Conservation (phyloP, 2,797 vertebrate genomes). For the Scolopax bukidnonensis region DNA sequence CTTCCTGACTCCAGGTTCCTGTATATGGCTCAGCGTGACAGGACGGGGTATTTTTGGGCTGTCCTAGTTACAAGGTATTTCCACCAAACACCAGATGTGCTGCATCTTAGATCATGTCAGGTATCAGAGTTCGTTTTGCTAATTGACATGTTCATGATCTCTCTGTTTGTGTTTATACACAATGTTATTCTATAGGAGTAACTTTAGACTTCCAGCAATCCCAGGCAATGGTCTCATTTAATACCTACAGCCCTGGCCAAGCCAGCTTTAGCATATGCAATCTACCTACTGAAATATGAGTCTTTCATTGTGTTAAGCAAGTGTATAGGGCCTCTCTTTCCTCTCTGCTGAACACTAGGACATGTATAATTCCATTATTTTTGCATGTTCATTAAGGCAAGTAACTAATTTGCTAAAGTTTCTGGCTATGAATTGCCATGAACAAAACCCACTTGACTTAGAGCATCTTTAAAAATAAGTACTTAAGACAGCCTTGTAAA, state of each 20-base stretch:
- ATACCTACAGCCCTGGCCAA: neutral
- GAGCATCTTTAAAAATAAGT: no score
- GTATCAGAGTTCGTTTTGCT: neutral
- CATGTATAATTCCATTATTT: neutral
- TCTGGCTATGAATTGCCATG: neutral
- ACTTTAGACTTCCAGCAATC: constrained; percentile 36
- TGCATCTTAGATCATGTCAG: neutral
- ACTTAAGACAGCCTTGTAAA: neutral
- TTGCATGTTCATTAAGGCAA: neutral
- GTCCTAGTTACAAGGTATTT: neutral
- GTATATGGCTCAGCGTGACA: neutral
- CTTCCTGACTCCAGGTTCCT: neutral
- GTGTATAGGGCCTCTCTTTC: neutral
- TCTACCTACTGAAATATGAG: neutral
- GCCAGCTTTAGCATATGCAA: neutral
- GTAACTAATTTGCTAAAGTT: neutral
- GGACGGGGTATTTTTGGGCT: neutral
- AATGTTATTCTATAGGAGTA: constrained; percentile 20
- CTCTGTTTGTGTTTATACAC: neutral
- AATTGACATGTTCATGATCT: neutral
- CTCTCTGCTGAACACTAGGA: neutral
- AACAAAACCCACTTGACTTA: neutral
- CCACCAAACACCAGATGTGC: neutral
- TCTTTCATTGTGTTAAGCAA: neutral
- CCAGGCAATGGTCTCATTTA: neutral